These are phyloP conservation scores for Eulacestoma nigropectus DNA, from an alignment of 2,113 vertebrate species.

Conservation along the genomic window DNA sequence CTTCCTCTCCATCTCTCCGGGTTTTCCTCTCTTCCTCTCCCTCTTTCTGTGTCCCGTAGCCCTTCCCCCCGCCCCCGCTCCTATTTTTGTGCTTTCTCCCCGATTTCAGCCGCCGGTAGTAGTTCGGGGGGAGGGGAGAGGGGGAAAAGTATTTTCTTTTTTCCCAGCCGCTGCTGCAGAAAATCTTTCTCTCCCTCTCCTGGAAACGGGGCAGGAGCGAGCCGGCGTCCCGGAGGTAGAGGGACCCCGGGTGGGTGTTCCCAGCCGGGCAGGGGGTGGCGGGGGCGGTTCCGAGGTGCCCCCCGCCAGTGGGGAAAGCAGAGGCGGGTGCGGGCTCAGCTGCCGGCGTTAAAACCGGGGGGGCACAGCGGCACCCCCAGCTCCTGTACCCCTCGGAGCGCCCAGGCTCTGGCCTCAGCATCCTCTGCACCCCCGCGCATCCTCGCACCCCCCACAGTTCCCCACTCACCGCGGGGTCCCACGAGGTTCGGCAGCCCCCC, in stretches of 20 bases:
- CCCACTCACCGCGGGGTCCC: rapidly evolving
- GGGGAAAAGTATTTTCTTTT: too few species aligned
- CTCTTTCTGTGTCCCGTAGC: neutral
- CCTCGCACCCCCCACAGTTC: neutral
- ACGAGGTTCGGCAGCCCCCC: neutral
- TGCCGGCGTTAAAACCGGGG: neutral
- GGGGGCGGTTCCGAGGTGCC: too few species aligned
- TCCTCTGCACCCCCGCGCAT: neutral
- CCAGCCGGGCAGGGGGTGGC: neutral
- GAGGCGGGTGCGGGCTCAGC: rapidly evolving
- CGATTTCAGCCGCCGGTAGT: neutral
- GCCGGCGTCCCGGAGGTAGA: neutral
- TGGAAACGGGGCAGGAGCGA: neutral
- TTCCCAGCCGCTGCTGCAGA: neutral
- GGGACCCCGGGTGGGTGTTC: neutral
- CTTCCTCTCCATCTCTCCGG: neutral
- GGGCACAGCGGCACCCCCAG: neutral
- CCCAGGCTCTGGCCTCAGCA: too few species aligned
- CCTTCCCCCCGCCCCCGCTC: neutral
- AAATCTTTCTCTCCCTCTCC: neutral
- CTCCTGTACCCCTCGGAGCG: neutral
- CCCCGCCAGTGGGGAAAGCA: too few species aligned
- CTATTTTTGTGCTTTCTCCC: neutral
- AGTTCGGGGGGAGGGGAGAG: neutral
- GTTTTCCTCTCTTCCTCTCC: neutral